Evolutionary conservation across 2,888 invertebrate genomes (phyloP), one percentile per base, ranked within the genome.

Genomic region (Coenonympha arcania): DNA sequence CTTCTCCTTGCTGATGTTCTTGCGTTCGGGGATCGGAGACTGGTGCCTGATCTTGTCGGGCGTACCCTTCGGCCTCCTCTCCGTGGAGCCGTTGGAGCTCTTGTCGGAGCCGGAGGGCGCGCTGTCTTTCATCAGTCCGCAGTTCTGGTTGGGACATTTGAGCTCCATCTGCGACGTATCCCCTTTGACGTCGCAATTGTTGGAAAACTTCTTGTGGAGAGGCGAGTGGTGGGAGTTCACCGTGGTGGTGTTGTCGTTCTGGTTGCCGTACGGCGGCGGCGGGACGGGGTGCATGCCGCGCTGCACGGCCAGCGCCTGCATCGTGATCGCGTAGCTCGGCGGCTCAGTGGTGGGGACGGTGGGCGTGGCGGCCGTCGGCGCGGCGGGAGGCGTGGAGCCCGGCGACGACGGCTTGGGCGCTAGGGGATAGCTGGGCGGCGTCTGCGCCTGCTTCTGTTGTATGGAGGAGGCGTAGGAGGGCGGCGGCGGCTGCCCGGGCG

Each of bases 11-110:
- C 95, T 95, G 71, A 96, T 93, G 70, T 93, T 93, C 68, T 93
- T 95, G 15, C 97, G 88, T 68, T 97, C 96, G 0, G 98, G 98
- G 67, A 97, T 98, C 0, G 98, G 98, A 3, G 97, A 97, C 68
- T 95, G 95, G 70, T 96, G 96, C 62, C 95, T 92, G 60, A 95
- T 95, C 81, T 95, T 96, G 61, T 93, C 92, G 50, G 90, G 82
- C 50, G 88, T 79, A 41, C 87, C 66, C 43, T 66, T 67, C 19
- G 67, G 62, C 24, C 70, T 61, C 22, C 69, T 79, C 52, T 88
- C 88, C 26, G 78, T 66, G 47, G 87, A 87, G 41, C 88, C 86
- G 57, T 87, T 87, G 50, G 87, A 85, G 64, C 80, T 80, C 61
- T 87, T 83, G 42, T 88, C 87, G 2, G 91, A 89, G 3, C 90